A percentile compares a stretch with the other conserved stretches of the same genome.
Evolutionary conservation across 2,797 vertebrate genomes (phyloP).

Genomic region (Eutrigla gurnardus): DNA sequence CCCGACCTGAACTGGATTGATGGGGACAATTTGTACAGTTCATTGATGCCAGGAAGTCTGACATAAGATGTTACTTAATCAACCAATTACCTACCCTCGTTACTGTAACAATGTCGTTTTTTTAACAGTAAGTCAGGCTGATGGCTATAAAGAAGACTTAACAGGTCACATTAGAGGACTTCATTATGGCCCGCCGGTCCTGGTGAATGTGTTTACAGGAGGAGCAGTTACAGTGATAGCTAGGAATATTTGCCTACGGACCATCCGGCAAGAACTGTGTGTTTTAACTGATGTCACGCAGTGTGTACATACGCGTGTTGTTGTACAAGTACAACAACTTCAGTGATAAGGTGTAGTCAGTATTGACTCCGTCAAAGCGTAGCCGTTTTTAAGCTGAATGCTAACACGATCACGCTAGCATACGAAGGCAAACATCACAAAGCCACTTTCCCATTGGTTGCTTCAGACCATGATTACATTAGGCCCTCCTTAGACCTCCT

Average conservation of each 20-base stretch:
- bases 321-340: constrained; percentile 29
- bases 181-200: neutral
- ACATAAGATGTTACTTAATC: neutral
- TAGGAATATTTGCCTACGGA: constrained; percentile 64
- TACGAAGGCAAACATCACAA: neutral
- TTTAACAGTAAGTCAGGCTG: neutral
- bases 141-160: neutral
- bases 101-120: no score
- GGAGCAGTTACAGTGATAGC: constrained; percentile 51
- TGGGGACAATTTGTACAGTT: neutral
- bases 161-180: neutral
- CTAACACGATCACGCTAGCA: neutral
- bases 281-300: constrained; percentile 46
- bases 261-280: constrained; percentile 46
- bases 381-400: neutral
- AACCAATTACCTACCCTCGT: no score
- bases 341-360: constrained; percentile 40
- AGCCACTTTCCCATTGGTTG: neutral
- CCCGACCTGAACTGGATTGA: constrained; percentile 1
- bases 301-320: constrained; percentile 15
- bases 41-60: constrained; percentile 3
- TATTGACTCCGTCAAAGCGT: no score
- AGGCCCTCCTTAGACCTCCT: neutral
- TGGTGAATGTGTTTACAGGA: constrained; percentile 42
- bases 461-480: neutral